Evolutionary conservation across 2,888 invertebrate genomes (phyloP).

Genomic region (Rhimphoctona megacephalus): DNA sequence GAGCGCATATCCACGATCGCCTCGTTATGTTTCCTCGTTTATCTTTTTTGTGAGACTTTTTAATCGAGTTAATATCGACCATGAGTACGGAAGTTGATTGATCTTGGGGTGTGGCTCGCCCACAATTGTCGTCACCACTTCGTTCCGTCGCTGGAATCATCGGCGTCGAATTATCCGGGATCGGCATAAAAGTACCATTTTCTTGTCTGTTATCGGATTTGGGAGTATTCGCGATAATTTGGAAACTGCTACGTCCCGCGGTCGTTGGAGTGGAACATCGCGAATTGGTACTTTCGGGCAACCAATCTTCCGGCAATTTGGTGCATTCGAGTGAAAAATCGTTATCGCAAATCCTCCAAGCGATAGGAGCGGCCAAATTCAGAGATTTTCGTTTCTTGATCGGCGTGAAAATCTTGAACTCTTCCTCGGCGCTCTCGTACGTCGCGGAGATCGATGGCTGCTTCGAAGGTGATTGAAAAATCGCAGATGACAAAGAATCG

Average conservation of each 20-base stretch:
- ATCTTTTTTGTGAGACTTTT: slow-evolving; percentile 81
- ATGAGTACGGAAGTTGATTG: slow-evolving; percentile 75
- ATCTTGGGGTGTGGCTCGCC: slow-evolving; percentile 76
- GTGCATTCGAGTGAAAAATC: slow-evolving; percentile 20
- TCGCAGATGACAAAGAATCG: neutral
- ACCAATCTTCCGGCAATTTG: neutral
- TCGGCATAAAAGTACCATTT: slow-evolving; percentile 3
- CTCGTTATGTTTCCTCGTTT: slow-evolving; percentile 73
- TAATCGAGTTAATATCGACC: slow-evolving; percentile 77
- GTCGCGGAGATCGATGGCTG: slow-evolving; percentile 57
- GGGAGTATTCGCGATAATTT: slow-evolving; percentile 10
- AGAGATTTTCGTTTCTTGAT: slow-evolving; percentile 77
- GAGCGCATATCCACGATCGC: slow-evolving; percentile 38
- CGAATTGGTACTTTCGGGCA: slow-evolving; percentile 7
- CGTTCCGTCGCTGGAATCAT: slow-evolving; percentile 6
- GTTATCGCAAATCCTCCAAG: slow-evolving; percentile 50
- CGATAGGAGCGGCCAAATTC: slow-evolving; percentile 28
- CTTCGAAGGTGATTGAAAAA: slow-evolving; percentile 30
- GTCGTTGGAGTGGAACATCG: slow-evolving; percentile 62
- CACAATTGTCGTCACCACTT: slow-evolving; percentile 68
- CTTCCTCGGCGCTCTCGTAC: slow-evolving; percentile 72
- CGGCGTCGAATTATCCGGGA: slow-evolving; percentile 43
- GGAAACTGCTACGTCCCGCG: neutral
- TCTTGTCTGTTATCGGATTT: slow-evolving; percentile 38
- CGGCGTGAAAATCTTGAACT: slow-evolving; percentile 81